These are phyloP conservation scores for Takifugu bimaculatus DNA, from an alignment of 2,113 vertebrate species.

Conservation along the genomic window DNA sequence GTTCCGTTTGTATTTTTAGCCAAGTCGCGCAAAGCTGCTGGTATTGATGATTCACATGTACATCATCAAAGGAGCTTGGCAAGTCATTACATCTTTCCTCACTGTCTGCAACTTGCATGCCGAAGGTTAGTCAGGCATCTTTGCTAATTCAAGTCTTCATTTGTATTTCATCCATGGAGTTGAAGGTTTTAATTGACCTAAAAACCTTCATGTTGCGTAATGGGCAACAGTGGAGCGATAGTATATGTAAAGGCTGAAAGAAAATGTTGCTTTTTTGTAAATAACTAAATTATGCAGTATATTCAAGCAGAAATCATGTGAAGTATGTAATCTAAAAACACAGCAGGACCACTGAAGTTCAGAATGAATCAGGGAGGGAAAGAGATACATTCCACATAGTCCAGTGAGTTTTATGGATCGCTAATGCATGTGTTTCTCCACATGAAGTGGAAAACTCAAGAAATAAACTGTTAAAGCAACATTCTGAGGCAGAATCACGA, in stretches of 20 bases:
- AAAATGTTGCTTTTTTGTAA: constrained; percentile 56
- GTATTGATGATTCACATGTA: constrained; percentile 55
- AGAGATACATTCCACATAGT: neutral
- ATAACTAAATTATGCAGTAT: neutral
- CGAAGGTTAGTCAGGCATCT: constrained; percentile 44
- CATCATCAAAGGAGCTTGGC: constrained; percentile 46
- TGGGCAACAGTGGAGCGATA: neutral
- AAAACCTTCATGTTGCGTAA: neutral
- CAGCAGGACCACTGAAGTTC: no score
- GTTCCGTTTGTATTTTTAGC: constrained; percentile 46
- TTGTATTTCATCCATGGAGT: constrained; percentile 45
- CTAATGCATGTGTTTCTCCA: neutral
- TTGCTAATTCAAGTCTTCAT: constrained; percentile 42
- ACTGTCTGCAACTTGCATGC: constrained; percentile 18
- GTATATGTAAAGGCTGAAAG: constrained; percentile 14
- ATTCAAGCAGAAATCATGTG: neutral
- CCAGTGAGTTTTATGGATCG: constrained; percentile 26
- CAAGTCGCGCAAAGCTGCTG: constrained; percentile 44
- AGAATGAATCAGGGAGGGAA: no score
- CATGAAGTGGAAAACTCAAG: no score
- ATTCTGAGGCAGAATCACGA: constrained; percentile 7
- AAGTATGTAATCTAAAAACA: no score
- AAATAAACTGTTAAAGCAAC: no score
- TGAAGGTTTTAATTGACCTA: constrained; percentile 20
- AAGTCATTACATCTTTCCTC: constrained; percentile 34